Evolutionary conservation across 2,888 invertebrate species (phyloP), one percentile per base, ranked within the genome.

Genomic region (Oasisia sp.): DNA sequence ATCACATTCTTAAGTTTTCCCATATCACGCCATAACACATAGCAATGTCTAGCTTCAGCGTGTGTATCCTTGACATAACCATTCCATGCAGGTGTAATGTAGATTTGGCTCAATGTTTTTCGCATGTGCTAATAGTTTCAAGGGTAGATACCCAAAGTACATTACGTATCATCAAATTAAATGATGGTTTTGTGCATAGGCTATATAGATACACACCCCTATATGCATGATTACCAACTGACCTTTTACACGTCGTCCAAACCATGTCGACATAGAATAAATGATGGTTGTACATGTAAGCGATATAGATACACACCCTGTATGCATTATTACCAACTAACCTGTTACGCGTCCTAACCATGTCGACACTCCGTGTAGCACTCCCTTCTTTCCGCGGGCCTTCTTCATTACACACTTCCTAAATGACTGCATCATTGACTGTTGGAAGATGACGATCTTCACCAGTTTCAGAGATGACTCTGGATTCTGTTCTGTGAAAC

Each of bases 391-490:
- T 74, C 74, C 74, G 27, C 74, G 14, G 74, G 74, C 74, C 74
- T 74, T 74, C 74, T n/a, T 74, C 19, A 27, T 19, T 27, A 19
- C 74, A 74, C 74, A 4, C 27, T 74, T 74, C 19, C 74, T 74
- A 27, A 74, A 74, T 7, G 74, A 2, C 19, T 74, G 74, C 74
- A 74, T 27, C 74, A 74, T 74, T 74, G 74, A 74, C 27, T 74
- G 74, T 74, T 74, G 19, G 27, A 74, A 74, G 74, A 74, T 74
- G 74, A 74, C 74, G 74, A 74, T 74, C 74, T 74, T 74, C 74
- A 74, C 74, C 74, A 74, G 74, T 74, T 74, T 74, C 74, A 74
- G 74, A 74, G 74, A 74, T 19, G 74, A 74, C 19, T 74, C 74
- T 27, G 74, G 74, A 7, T 74, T 74, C 74, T 74, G 19, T 74